Base-by-base conservation (phyloP, 2,113 vertebrate species). In the pig (Sus scrofa) region DNA sequence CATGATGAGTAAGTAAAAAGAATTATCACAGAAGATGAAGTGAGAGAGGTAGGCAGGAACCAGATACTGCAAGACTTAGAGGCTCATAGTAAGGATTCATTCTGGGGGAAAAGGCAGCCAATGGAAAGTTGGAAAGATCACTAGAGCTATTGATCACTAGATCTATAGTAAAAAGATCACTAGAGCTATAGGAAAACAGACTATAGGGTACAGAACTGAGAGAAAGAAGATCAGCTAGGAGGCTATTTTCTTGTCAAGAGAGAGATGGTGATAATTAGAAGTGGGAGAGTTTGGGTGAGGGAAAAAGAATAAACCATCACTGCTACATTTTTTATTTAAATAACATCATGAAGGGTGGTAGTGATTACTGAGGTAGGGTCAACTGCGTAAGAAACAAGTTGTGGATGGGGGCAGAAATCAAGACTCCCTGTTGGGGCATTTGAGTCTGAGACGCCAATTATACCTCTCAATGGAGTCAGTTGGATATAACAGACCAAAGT, bases 351-450 rank as follows among this genome's bases (percentile, higher is more conserved):
- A 74, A 71, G 37, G 52, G 75, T 58, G n/a, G 19, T 32, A 32
- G 6, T 32, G 34, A 62, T 37, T 68, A 73, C 8, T 19, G 27
- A 54, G 4, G 56, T 7, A 89, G 32, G 16, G 20, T 74, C 2
- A 20, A 10, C 2, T 44, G 62, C 15, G 18, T 15, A 92, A 92
- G 52, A 84, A 63, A 16, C 8, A 86, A 84, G 11, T 8, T 56
- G 5, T 37, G 22, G 3, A 68, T n/a, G 1, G 5, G 0, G 9
- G 2, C 4, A 70, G 63, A 77, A 15, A 56, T 18, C 9, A 70
- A 78, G 68, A 87, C 44, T 60, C 15, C 14, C 20, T 32, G 54
- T 1, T 56, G 22, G n/a, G 37, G 1, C n/a, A 24, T 34, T 13
- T 79, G 37, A 75, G 11, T 65, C 71, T 60, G 11, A 89, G 34